These are phyloP conservation scores for Microctonus hyperodae DNA, from an alignment of 2,888 invertebrate species.

Conservation along the genomic window DNA sequence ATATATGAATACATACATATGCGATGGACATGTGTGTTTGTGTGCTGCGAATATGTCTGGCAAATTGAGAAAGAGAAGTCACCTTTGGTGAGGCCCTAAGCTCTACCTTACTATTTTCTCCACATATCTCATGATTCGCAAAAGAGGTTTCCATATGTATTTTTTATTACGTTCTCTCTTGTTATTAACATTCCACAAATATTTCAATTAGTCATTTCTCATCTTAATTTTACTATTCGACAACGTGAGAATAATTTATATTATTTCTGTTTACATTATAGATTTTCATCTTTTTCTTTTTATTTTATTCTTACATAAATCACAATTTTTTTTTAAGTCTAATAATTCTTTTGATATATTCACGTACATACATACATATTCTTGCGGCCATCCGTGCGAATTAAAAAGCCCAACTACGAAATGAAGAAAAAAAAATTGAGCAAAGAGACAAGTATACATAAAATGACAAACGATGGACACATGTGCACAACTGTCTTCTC, in stretches of 20 bases:
- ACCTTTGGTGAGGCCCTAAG: slow-evolving; percentile 35
- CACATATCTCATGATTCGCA: neutral
- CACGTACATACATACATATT: neutral
- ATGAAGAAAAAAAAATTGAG: slow-evolving; percentile 26
- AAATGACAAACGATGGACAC: slow-evolving; percentile 56
- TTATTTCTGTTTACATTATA: neutral
- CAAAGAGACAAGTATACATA: slow-evolving; percentile 51
- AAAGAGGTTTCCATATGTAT: slow-evolving; percentile 26
- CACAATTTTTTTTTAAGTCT: neutral
- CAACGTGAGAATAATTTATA: neutral
- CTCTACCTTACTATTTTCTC: neutral
- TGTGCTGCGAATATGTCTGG: slow-evolving; percentile 25
- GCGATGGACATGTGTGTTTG: slow-evolving; percentile 40
- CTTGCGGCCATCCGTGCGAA: neutral
- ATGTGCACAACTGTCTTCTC: slow-evolving; percentile 44
- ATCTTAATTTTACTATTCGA: neutral
- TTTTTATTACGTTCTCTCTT: slow-evolving; percentile 27
- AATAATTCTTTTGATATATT: neutral
- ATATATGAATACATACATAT: slow-evolving; percentile 21
- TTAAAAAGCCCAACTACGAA: neutral
- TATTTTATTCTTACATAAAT: slow-evolving; percentile 12
- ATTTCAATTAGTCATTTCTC: slow-evolving; percentile 30
- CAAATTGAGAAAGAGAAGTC: slow-evolving; percentile 19
- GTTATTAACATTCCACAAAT: slow-evolving; percentile 33
- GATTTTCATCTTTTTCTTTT: slow-evolving; percentile 16